These are phyloP conservation scores for Phrynocephalus forsythii DNA, from an alignment of 2,797 vertebrate genomes.

Conservation along the genomic window DNA sequence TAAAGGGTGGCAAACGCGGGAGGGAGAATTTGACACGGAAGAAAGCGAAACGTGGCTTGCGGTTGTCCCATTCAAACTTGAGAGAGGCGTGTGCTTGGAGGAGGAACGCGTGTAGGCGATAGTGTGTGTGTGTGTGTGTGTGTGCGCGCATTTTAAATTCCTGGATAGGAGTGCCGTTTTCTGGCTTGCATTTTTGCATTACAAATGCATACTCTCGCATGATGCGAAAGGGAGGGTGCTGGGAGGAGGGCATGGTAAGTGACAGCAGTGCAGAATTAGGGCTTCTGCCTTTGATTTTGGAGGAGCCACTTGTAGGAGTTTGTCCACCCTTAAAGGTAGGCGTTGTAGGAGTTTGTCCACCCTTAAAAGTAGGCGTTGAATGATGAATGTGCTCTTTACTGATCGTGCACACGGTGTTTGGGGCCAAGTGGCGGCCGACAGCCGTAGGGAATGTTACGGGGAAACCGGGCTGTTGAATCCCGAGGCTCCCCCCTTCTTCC, in stretches of 20 bases:
- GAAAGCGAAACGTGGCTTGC: neutral
- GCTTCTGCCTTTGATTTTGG: neutral
- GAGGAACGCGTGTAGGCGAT: neutral
- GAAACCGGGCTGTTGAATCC: neutral
- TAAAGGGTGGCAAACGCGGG: neutral
- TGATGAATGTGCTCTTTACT: no score
- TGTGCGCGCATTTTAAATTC: neutral
- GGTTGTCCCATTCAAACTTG: constrained; percentile 20
- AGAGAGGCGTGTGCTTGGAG: neutral
- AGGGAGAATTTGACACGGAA: neutral
- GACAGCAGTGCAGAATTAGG: no score
- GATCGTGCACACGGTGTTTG: no score
- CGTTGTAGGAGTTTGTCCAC: neutral
- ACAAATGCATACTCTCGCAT: neutral
- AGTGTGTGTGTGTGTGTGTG: neutral
- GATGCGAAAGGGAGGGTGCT: no score
- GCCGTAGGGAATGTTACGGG: neutral
- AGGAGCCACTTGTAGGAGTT: constrained; percentile 28
- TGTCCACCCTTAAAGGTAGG: neutral
- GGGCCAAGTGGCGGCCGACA: neutral
- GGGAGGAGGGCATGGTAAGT: no score
- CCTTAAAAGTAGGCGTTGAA: no score
- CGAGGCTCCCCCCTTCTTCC: neutral
- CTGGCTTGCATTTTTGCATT: neutral
- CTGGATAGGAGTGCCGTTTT: neutral